Base-by-base conservation (phyloP, 2,888 invertebrate species). In the Lysandra coridon region DNA sequence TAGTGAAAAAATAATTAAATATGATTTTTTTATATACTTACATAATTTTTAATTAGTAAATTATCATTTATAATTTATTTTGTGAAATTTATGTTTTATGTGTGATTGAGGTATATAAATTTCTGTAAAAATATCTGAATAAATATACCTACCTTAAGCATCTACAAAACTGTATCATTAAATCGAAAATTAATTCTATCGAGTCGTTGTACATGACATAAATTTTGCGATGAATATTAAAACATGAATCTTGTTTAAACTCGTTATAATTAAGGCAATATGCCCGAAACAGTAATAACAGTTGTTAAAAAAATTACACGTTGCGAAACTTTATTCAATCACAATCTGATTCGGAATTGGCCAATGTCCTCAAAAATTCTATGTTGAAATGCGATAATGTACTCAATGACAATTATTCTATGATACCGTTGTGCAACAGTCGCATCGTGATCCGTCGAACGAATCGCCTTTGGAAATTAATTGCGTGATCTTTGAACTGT, bases 401-500 rank as follows among this genome's bases (percentile, higher is more conserved):
- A 83, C 83, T 83, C 82, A 83, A 84, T 82, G 85, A 86, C 88
- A 90, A 91, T 92, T 89, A 91, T 91, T 90, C 88, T 87, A 88
- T 87, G 86, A 85, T 84, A 84, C 85, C 85, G 87, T 92, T 91
- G 86, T 87, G 85, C 75, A 89, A 90, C 85, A 89, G 91, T 90
- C 85, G 87, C 88, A 88, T 93, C 93, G 93, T 92, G 93, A 92
- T 86, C 84, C 87, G 86, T 84, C 85, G 88, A 87, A 87, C 90
- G 88, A 90, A 89, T 90, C 88, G 86, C 82, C 86, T 87, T 90
- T 90, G 86, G 87, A 88, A 90, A 91, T 91, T 90, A 91, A 92
- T 93, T 90, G 87, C 87, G 85, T 89, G 92, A 91, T 89, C 93
- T 92, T 85, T 92, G 93, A 92, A 88, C 92, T 85, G 82, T 92